Conservation (phyloP, 37 sponge, comb jelly and placozoan genomes). For the Halichondria panicea region DNA sequence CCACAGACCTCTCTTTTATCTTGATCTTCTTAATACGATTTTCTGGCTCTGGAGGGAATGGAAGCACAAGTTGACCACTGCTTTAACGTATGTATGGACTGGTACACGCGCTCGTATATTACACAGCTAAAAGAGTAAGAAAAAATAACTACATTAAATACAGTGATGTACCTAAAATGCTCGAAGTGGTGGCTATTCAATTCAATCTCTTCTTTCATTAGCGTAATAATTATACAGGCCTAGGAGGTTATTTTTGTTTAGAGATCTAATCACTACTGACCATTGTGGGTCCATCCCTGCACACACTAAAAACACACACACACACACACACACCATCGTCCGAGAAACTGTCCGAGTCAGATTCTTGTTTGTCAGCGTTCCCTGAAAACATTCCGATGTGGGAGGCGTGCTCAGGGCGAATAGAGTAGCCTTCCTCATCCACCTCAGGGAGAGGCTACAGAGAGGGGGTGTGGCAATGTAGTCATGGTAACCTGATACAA, state of each 20-base stretch:
- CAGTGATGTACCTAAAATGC: no score
- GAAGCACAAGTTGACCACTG: not conserved
- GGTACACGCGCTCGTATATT: no score
- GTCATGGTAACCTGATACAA: not conserved
- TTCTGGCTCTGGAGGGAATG: constrained; percentile 19
- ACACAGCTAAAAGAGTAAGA: no score
- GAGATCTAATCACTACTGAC: no score
- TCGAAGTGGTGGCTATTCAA: no score
- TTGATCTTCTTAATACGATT: constrained; percentile 20
- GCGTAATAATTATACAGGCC: no score
- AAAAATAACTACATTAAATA: no score
- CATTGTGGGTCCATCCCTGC: no score
- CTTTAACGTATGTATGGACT: no score
- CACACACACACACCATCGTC: constrained; percentile 39
- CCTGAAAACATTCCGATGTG: constrained; percentile 30
- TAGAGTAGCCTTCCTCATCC: constrained; percentile 88
- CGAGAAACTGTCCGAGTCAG: constrained; percentile 59
- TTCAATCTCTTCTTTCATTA: no score
- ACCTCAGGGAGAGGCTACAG: constrained; percentile 42
- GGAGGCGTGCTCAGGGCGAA: constrained; percentile 82
- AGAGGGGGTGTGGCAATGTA: not conserved
- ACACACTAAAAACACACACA: no score
- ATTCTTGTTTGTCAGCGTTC: constrained; percentile 6
- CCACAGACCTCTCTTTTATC: constrained; percentile 17
- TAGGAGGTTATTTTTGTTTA: no score